These are phyloP conservation scores for Dasypus novemcinctus DNA, from an alignment of 2,113 vertebrate species.

Conservation along the genomic window DNA sequence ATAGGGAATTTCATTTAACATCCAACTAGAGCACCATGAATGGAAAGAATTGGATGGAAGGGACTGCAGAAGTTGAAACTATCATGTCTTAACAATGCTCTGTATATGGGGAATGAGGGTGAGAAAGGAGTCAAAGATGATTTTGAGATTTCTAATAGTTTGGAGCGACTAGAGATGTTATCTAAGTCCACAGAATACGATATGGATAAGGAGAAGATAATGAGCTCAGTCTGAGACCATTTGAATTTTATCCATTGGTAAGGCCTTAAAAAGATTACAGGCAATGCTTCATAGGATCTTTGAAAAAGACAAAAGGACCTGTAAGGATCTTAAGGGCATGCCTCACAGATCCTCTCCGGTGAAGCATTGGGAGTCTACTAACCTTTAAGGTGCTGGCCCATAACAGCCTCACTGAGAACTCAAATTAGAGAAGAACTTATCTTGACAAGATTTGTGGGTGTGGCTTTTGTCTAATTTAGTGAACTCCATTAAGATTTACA, in stretches of 20 bases:
- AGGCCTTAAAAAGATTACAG: constrained; percentile 43
- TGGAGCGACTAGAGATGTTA: constrained; percentile 14
- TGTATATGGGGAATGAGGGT: not conserved
- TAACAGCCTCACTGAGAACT: not conserved
- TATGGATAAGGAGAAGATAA: not conserved
- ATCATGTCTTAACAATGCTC: not conserved
- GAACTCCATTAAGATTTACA: not conserved
- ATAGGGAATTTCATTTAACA: not conserved
- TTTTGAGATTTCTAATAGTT: constrained; percentile 30
- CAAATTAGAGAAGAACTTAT: not conserved
- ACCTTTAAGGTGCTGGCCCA: not conserved
- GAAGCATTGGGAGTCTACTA: not conserved
- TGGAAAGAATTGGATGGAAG: not conserved
- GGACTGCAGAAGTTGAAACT: constrained; percentile 4
- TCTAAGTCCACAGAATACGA: not conserved
- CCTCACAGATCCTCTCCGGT: not conserved
- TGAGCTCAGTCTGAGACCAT: constrained; percentile 34
- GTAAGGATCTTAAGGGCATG: not conserved
- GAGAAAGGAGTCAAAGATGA: constrained; percentile 2
- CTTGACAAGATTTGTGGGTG: not conserved
- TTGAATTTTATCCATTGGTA: constrained; percentile 29
- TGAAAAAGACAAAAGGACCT: not conserved
- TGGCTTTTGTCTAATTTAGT: constrained; percentile 28
- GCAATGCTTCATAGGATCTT: not conserved
- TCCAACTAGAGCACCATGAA: not conserved